A percentile compares a stretch with the other conserved stretches of the same genome.
Conservation (phyloP, 37 sponge, comb jelly and placozoan species). For the Corticium candelabrum region DNA sequence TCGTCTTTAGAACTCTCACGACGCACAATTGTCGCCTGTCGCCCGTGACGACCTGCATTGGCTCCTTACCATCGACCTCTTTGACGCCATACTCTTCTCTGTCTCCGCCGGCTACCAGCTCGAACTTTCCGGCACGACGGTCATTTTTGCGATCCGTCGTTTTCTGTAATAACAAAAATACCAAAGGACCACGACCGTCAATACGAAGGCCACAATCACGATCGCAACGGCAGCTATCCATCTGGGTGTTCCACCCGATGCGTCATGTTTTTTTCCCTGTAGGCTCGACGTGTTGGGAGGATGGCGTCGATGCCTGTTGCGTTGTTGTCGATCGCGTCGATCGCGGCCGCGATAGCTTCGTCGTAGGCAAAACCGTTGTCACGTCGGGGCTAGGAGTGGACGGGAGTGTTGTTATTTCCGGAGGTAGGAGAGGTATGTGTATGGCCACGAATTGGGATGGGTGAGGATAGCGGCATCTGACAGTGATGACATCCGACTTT, state of each 20-base stretch:
- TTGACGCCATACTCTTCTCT: neutral
- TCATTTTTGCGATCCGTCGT: neutral
- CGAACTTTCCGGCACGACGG: neutral
- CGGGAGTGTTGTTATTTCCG: no score
- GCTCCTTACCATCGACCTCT: neutral
- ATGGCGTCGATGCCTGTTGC: constrained; percentile 3
- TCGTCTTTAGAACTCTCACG: constrained; percentile 44
- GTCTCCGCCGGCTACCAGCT: no score
- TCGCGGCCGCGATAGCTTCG: no score
- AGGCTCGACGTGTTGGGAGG: no score
- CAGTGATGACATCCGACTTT: no score
- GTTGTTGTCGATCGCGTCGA: no score
- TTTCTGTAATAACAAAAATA: neutral
- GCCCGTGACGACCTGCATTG: neutral
- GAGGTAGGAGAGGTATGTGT: no score
- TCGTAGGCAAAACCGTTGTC: neutral
- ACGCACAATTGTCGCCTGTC: constrained; percentile 34
- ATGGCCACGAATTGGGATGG: no score
- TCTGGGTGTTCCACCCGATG: no score
- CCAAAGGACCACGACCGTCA: neutral
- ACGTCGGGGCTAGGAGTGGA: no score
- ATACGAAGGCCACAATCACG: neutral
- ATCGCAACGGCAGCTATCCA: neutral
- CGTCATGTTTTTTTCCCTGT: no score
- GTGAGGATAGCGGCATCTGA: no score